Percentiles rank a stretch among this genome's conserved stretches.
Conservation (phyloP, 2,888 invertebrate genomes). For the Microctonus hyperodae region DNA sequence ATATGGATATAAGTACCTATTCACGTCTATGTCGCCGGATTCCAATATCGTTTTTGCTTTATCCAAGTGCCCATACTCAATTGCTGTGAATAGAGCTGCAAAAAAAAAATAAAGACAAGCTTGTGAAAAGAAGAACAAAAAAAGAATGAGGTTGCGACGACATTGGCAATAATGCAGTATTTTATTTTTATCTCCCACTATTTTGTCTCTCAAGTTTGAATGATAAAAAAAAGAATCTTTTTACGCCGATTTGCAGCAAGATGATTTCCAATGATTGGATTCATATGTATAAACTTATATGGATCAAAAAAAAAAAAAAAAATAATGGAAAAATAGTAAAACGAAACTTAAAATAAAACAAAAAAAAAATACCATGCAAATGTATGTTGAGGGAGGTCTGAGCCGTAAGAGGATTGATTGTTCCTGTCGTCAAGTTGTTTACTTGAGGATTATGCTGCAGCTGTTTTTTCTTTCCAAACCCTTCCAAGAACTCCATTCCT, state of each 20-base stretch:
- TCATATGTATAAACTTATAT: no score
- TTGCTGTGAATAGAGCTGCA: conserved; percentile 92
- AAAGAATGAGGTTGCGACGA: neutral
- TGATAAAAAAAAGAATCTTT: no score
- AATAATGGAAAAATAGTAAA: conserved; percentile 26
- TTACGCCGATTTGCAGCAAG: no score
- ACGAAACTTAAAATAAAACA: conserved; percentile 30
- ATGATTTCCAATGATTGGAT: neutral
- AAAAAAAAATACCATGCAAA: conserved; percentile 56
- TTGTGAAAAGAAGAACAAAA: neutral
- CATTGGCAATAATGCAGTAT: neutral
- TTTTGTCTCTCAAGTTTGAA: neutral
- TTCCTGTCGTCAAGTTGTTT: conserved; percentile 52
- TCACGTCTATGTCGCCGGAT: conserved; percentile 91
- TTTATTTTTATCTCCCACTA: neutral
- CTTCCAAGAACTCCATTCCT: conserved; percentile 63
- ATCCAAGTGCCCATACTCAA: conserved; percentile 94
- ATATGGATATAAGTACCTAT: conserved; percentile 72
- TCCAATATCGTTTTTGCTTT: conserved; percentile 90
- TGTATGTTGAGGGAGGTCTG: conserved; percentile 61
- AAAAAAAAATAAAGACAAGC: conserved; percentile 55
- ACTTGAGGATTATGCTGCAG: conserved; percentile 45
- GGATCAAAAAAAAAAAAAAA: conserved; percentile 5
- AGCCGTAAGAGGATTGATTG: conserved; percentile 57
- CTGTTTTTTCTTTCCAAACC: conserved; percentile 61